A percentile compares a stretch with the other conserved stretches of the same genome.
phyloP scores from a whole-genome alignment of 2,113 vertebrate species.

The Sula dactylatra region DNA sequence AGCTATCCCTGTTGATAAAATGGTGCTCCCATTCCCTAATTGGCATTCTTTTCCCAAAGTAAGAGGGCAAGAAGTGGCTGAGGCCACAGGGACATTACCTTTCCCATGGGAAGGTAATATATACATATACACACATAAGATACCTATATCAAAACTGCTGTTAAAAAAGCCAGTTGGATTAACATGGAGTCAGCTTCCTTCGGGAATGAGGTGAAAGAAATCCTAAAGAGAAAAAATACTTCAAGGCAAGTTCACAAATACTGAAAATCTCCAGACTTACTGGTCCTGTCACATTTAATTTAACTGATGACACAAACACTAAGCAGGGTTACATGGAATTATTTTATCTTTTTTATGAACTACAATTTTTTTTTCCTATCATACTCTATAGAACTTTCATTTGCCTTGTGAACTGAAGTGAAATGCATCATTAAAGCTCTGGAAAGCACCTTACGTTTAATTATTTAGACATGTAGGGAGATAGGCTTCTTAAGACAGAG shows the following conservation, averaged over 20 bases:
- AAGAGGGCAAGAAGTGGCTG: not conserved
- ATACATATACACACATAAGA: not conserved
- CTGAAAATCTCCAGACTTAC: constrained; percentile 74
- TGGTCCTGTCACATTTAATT: constrained; percentile 69
- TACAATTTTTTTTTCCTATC: constrained; percentile 44
- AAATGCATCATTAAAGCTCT: constrained; percentile 56
- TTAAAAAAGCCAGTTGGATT: constrained; percentile 64
- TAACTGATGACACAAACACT: constrained; percentile 67
- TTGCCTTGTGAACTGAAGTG: not conserved
- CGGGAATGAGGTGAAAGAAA: constrained; percentile 40
- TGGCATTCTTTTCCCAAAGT: constrained; percentile 25
- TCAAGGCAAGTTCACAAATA: constrained; percentile 52
- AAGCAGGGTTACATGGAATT: constrained; percentile 45
- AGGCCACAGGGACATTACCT: not conserved
- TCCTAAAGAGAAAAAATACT: constrained; percentile 67
- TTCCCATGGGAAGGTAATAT: not conserved
- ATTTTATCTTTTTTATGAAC: constrained; percentile 38
- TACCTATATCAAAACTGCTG: constrained; percentile 41
- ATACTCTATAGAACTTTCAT: constrained; percentile 28
- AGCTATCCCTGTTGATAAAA: not conserved
- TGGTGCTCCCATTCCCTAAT: not conserved
- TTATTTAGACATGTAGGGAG: constrained; percentile 35
- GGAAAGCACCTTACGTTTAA: constrained; percentile 44
- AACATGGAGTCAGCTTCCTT: constrained; percentile 60
- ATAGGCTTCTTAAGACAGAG: not conserved